Conservation (phyloP, 2,797 vertebrate species). For the Cryptoprocta ferox region DNA sequence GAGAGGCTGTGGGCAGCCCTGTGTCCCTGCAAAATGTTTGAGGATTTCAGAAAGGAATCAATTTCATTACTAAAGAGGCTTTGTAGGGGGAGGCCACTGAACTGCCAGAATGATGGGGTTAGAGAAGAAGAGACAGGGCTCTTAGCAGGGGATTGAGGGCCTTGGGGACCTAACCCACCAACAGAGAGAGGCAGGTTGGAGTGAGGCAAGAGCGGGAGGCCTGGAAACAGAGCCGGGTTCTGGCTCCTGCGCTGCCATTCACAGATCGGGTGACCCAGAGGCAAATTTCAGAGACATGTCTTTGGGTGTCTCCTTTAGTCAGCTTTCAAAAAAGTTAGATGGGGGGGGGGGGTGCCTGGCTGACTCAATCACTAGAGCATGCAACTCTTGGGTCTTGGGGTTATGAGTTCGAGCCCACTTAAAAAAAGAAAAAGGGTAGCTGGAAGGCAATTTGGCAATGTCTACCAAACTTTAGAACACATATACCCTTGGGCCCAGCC, state of each 20-base stretch:
- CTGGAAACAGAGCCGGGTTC: not conserved
- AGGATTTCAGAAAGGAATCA: slow-evolving; percentile 5
- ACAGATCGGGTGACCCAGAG: not conserved
- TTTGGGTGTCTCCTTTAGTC: slow-evolving; percentile 10
- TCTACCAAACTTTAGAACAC: slow-evolving; percentile 34
- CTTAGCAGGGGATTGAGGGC: not conserved
- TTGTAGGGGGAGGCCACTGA: not conserved
- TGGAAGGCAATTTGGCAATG: slow-evolving; percentile 54
- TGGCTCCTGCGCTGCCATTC: not conserved
- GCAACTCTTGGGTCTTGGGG: not conserved
- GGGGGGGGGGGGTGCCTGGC: not conserved
- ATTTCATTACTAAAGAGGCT: not conserved
- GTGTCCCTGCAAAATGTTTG: not conserved
- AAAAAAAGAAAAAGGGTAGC: not conserved
- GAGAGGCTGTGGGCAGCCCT: not conserved
- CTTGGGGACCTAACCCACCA: not conserved
- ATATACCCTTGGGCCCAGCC: slow-evolving; percentile 32
- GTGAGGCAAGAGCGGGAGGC: not conserved
- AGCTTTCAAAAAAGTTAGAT: slow-evolving; percentile 49
- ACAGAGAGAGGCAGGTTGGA: not conserved
- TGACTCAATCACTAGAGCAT: not conserved
- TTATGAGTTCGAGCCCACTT: not conserved
- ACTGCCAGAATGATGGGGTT: not conserved
- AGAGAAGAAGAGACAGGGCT: not conserved
- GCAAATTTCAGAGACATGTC: not conserved